Conservation (phyloP, 2,797 vertebrate genomes). For the Hoplostethus mediterraneus region DNA sequence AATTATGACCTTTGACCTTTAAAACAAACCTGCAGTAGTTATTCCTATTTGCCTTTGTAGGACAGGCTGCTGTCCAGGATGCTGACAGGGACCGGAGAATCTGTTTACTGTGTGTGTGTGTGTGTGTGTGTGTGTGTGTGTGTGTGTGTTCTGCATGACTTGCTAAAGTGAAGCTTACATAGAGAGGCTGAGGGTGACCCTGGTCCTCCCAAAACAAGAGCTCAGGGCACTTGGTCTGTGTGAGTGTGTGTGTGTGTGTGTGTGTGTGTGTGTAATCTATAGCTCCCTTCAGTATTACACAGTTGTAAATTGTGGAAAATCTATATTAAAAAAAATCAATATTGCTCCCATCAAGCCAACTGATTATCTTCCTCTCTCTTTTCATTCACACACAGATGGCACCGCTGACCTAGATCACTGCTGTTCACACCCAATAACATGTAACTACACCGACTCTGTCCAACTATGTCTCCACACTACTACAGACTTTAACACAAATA, state of each 20-base stretch:
- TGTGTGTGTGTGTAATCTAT: constrained; percentile 37
- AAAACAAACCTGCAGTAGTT: not conserved
- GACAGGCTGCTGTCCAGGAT: too few relatives aligned
- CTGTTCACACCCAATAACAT: constrained; percentile 48
- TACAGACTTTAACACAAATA: not conserved
- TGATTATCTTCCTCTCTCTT: not conserved
- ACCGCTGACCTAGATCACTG: constrained; percentile 61
- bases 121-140: constrained; percentile 18
- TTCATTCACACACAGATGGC: not conserved
- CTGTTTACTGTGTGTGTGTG: not conserved
- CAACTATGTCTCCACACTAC: not conserved
- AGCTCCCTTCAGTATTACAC: not conserved
- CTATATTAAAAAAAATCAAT: constrained; percentile 52
- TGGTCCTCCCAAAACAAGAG: constrained; percentile 12
- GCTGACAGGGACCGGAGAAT: too few relatives aligned
- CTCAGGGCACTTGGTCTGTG: constrained; percentile 31
- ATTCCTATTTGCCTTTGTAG: too few relatives aligned
- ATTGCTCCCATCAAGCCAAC: not conserved
- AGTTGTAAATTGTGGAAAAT: constrained; percentile 42
- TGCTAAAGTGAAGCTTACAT: constrained; percentile 26
- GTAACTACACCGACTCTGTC: not conserved
- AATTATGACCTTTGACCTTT: not conserved
- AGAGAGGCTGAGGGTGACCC: constrained; percentile 35
- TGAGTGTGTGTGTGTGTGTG: too few relatives aligned
- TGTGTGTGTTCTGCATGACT: constrained; percentile 45